Evolutionary conservation across 2,797 vertebrate species (phyloP).

Genomic region (Limnodromus scolopaceus): DNA sequence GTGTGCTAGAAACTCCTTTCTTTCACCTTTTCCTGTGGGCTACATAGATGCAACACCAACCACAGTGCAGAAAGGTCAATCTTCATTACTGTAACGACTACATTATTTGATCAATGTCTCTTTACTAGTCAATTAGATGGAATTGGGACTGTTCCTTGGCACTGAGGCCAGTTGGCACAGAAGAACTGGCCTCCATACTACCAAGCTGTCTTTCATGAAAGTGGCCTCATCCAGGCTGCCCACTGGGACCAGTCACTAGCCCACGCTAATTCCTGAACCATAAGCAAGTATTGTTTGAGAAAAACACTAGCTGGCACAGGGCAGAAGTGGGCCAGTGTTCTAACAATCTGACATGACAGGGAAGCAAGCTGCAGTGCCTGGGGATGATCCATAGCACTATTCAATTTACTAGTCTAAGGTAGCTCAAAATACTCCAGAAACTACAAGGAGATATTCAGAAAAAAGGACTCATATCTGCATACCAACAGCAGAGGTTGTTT

Average conservation of each 20-base stretch:
- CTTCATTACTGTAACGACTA: not conserved
- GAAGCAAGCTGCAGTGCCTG: not conserved
- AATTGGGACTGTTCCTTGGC: not conserved
- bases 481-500: not conserved
- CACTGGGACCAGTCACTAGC: not conserved
- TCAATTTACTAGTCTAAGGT: not conserved
- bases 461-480: not conserved
- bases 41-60: not conserved
- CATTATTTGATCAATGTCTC: not conserved
- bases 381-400: not conserved
- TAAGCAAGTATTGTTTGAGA: not conserved
- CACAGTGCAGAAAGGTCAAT: not conserved
- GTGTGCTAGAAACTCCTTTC: not conserved
- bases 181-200: not conserved
- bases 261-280: not conserved
- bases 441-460: not conserved
- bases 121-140: not conserved
- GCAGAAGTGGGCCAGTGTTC: not conserved
- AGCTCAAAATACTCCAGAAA: not conserved
- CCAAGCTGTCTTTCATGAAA: not conserved
- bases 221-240: not conserved
- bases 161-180: accelerated
- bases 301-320: not conserved
- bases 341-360: not conserved
- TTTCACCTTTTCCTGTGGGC: not conserved